Conservation (phyloP, 2,113 vertebrate species). For the Meles meles region DNA sequence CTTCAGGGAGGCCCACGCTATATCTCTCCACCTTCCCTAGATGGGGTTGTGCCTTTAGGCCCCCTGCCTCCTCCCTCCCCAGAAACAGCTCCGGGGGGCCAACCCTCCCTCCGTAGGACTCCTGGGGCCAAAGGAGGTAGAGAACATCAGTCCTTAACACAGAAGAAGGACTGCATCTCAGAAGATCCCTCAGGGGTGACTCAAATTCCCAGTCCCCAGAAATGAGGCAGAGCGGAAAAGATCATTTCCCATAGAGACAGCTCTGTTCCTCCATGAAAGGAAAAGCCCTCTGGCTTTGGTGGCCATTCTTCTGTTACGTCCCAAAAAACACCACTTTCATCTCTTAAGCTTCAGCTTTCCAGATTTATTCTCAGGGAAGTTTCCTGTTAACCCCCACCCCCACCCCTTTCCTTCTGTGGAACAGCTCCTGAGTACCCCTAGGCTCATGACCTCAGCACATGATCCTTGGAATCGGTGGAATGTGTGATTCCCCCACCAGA, state of each 20-base stretch:
- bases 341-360: not conserved
- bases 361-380: not conserved
- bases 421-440: not conserved
- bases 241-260: constrained; percentile 4
- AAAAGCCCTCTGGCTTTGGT: not conserved
- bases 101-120: not conserved
- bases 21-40: not conserved
- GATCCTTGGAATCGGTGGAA: not conserved
- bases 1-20: not conserved
- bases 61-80: not conserved
- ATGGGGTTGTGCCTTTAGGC: not conserved
- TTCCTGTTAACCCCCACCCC: not conserved
- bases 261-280: not conserved
- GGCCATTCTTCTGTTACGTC: not conserved
- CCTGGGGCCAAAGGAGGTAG: not conserved
- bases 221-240: constrained; percentile 4
- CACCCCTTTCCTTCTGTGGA: not conserved
- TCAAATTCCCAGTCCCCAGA: constrained; percentile 55
- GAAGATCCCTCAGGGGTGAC: not conserved
- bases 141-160: not conserved
- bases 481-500: not conserved
- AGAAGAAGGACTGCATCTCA: not conserved
- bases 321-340: not conserved
- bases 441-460: not conserved
- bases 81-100: not conserved